A percentile compares a stretch with the other conserved stretches of the same genome.
These are phyloP conservation scores for Ceraclea dissimilis DNA, from an alignment of 2,888 invertebrate species.

Conservation along the genomic window DNA sequence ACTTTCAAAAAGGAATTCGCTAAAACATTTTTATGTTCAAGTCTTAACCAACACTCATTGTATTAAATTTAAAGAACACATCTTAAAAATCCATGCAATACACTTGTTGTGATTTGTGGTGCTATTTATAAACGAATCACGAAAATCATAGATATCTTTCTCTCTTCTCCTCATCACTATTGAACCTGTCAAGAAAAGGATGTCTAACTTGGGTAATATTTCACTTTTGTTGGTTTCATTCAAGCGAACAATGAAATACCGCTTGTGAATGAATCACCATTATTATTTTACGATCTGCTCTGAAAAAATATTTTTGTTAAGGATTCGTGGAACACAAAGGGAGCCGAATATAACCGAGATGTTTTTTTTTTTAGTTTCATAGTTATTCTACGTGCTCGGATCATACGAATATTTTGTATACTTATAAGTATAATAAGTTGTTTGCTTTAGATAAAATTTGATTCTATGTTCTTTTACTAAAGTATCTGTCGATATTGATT, in stretches of 20 bases:
- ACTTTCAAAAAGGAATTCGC: conserved; percentile 13
- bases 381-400: too few species aligned
- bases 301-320: conserved; percentile 13
- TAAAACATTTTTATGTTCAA: conserved; percentile 13
- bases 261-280: conserved; percentile 20
- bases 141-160: neutral
- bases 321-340: conserved; percentile 12
- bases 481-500: too few species aligned
- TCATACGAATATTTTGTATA: too few species aligned
- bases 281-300: conserved; percentile 22
- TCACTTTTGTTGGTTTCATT: conserved; percentile 10
- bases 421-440: too few species aligned
- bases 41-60: conserved; percentile 16
- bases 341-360: conserved; percentile 13
- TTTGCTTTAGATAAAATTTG: too few species aligned
- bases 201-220: neutral
- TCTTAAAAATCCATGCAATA: conserved; percentile 16
- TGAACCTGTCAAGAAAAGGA: neutral
- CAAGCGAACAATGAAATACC: conserved; percentile 21
- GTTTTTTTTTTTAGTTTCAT: neutral
- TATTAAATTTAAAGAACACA: conserved; percentile 12
- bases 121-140: neutral
- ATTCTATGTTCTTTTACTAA: too few species aligned
- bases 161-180: neutral
- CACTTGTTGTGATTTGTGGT: conserved; percentile 21